These are phyloP conservation scores for Trichoplusia ni DNA, from an alignment of 1,140 invertebrate species.

Conservation along the genomic window DNA sequence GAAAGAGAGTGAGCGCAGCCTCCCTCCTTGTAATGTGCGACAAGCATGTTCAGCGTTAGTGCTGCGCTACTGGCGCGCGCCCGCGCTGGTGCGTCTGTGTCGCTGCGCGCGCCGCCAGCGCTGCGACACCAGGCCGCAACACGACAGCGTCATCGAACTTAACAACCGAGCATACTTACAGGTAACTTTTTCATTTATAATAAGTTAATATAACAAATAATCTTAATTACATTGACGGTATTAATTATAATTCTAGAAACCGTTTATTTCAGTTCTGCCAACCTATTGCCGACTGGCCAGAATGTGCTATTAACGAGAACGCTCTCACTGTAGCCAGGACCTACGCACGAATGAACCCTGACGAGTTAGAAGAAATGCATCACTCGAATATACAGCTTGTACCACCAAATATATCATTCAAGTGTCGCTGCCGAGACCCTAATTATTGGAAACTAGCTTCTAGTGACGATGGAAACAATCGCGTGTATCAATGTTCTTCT, in stretches of 20 bases:
- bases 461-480: constrained; percentile 23
- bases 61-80: constrained; percentile 62
- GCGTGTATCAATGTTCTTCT: constrained; percentile 53
- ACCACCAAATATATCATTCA: constrained; percentile 63
- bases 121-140: constrained; percentile 50
- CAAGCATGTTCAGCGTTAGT: constrained; percentile 62
- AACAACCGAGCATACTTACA: constrained; percentile 69
- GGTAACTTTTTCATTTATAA: too few relatives aligned
- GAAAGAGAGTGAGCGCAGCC: constrained; percentile 70
- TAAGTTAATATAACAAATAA: too few relatives aligned
- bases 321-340: constrained; percentile 49
- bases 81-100: constrained; percentile 63
- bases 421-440: constrained; percentile 57
- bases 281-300: constrained; percentile 56
- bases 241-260: too few relatives aligned
- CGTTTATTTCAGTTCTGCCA: constrained; percentile 68
- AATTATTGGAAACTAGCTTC: constrained; percentile 63
- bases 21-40: constrained; percentile 47
- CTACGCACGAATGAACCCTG: constrained; percentile 61
- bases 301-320: constrained; percentile 48
- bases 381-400: constrained; percentile 57
- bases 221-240: neutral
- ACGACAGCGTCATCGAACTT: constrained; percentile 40
- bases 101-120: constrained; percentile 58
- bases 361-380: constrained; percentile 65